Conservation (phyloP, 1,140 invertebrate species). For the Brachionus rotundiformis region DNA sequence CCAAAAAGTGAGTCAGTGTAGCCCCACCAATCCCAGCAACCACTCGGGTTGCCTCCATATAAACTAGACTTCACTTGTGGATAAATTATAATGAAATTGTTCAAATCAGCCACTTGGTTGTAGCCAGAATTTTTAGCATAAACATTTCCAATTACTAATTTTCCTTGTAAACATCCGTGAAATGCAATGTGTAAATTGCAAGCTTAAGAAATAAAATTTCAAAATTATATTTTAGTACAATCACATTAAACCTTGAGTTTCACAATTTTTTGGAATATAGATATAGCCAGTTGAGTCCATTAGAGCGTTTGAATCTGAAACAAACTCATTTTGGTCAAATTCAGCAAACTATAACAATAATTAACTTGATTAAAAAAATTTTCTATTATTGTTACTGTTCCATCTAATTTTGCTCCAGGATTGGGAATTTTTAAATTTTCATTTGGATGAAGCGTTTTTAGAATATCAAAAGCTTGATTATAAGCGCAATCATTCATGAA, state of each 20-base stretch:
- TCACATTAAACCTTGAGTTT: slow-evolving; percentile 44
- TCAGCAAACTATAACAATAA: slow-evolving; percentile 54
- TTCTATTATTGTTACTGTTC: not conserved
- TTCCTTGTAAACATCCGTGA: slow-evolving; percentile 62
- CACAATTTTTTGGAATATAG: slow-evolving; percentile 60
- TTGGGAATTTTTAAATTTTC: slow-evolving; percentile 53
- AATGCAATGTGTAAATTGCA: slow-evolving; percentile 63
- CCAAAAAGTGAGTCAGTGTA: slow-evolving; percentile 58
- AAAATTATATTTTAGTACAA: slow-evolving; percentile 14
- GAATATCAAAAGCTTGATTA: slow-evolving; percentile 60
- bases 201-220: slow-evolving; percentile 17
- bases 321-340: slow-evolving; percentile 61
- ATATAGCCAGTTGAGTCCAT: slow-evolving; percentile 61
- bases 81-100: slow-evolving; percentile 65
- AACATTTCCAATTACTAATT: slow-evolving; percentile 58
- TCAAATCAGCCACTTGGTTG: slow-evolving; percentile 64
- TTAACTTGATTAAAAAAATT: slow-evolving; percentile 34
- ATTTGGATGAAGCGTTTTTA: slow-evolving; percentile 62
- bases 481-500: slow-evolving; percentile 64
- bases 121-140: slow-evolving; percentile 62
- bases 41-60: slow-evolving; percentile 57
- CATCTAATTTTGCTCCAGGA: not conserved
- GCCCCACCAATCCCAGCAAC: slow-evolving; percentile 65
- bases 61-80: slow-evolving; percentile 59
- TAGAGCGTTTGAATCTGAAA: slow-evolving; percentile 55